Evolutionary conservation across 2,888 invertebrate genomes (phyloP).

Genomic region (Isoperla grammatica): DNA sequence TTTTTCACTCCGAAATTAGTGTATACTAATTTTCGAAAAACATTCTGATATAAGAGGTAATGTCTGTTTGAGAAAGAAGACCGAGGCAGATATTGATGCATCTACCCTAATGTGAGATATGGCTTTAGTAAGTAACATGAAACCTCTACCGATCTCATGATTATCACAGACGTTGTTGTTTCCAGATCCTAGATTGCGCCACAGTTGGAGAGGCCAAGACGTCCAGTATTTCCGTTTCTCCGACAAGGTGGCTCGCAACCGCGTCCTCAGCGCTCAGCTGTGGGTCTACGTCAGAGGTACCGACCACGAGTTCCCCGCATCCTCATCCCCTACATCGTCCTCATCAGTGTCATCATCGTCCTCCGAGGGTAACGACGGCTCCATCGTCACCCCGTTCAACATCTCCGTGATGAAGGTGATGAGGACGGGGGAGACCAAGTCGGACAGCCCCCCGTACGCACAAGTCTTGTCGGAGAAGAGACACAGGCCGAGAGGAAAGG

Average conservation of each 20-base stretch:
- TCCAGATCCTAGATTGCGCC: constrained; percentile 62
- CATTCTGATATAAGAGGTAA: too few relatives aligned
- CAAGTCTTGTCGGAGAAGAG: constrained; percentile 38
- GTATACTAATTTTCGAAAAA: too few relatives aligned
- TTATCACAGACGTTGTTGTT: too few relatives aligned
- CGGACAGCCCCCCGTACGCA: constrained; percentile 38
- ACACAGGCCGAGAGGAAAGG: constrained; percentile 45
- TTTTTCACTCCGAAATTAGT: too few relatives aligned
- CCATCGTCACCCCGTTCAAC: background rate
- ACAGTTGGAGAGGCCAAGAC: constrained; percentile 60
- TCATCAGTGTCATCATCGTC: background rate
- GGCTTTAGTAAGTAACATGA: too few relatives aligned
- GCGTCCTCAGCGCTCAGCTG: constrained; percentile 63
- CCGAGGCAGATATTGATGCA: too few relatives aligned
- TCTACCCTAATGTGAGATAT: too few relatives aligned
- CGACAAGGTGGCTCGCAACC: constrained; percentile 62
- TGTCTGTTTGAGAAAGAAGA: too few relatives aligned
- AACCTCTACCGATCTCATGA: too few relatives aligned
- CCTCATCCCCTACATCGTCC: background rate
- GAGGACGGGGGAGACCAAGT: constrained; percentile 25
- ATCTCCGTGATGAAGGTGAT: background rate
- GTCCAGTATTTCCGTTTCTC: constrained; percentile 67
- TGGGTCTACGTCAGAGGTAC: constrained; percentile 59
- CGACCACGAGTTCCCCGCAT: constrained; percentile 33
- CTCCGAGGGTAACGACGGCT: background rate